phyloP scores from a whole-genome alignment of 2,113 vertebrate genomes.

The Ciconia stormi region DNA sequence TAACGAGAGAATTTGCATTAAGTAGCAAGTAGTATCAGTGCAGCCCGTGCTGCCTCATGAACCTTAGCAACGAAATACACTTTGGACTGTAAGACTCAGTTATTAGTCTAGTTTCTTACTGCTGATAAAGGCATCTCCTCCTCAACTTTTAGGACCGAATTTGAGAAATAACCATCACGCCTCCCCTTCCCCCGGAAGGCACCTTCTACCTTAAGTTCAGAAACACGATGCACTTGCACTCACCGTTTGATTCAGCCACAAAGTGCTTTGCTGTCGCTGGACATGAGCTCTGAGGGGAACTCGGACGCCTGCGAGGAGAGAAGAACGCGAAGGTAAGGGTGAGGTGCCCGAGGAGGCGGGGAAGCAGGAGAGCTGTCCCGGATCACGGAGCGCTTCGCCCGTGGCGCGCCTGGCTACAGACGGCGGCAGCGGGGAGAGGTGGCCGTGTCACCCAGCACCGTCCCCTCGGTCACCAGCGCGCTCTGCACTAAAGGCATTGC shows the following conservation, averaged over 20 bases:
- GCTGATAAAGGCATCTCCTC: not conserved
- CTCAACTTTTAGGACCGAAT: not conserved
- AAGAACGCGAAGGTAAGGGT: not conserved
- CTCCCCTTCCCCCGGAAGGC: not conserved
- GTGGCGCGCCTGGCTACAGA: not conserved
- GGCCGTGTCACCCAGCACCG: fast-evolving
- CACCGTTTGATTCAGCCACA: conserved; percentile 91
- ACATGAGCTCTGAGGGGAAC: conserved; percentile 91
- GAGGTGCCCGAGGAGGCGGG: not conserved
- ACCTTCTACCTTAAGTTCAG: not conserved
- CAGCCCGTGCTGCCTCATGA: not conserved
- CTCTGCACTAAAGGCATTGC: fast-evolving
- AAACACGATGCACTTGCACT: conserved; percentile 61
- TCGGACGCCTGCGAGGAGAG: conserved; percentile 86
- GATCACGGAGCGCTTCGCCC: not conserved
- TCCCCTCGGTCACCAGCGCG: not conserved
- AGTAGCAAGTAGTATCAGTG: not conserved
- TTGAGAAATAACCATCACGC: not conserved
- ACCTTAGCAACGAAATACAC: not conserved
- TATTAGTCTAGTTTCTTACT: not conserved
- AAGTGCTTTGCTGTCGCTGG: conserved; percentile 94
- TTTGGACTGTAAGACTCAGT: not conserved
- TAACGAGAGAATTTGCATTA: conserved; percentile 41
- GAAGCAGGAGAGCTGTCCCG: not conserved
- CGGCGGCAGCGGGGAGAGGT: not conserved